phyloP scores from a whole-genome alignment of 2,888 invertebrate species.

The Patella ulyssiponensis region DNA sequence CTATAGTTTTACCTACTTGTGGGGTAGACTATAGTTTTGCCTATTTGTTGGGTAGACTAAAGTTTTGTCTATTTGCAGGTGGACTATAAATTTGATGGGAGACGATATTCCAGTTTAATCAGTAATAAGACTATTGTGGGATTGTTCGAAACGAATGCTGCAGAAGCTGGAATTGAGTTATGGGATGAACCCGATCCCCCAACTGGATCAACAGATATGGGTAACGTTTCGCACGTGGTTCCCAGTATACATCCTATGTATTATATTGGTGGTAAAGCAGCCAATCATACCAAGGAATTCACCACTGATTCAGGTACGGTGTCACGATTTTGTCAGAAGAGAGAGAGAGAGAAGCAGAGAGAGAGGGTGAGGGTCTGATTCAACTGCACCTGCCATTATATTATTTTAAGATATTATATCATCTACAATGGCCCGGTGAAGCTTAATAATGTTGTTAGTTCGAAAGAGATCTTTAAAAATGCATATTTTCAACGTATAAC shows the following conservation, averaged over 20 bases:
- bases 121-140: conserved; percentile 60
- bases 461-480: too few relatives aligned
- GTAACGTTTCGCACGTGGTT: conserved; percentile 67
- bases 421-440: too few relatives aligned
- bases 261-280: conserved; percentile 56
- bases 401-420: too few relatives aligned
- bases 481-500: too few relatives aligned
- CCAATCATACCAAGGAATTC: conserved; percentile 62
- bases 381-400: too few relatives aligned
- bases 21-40: conserved; percentile 52
- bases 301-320: conserved; percentile 55
- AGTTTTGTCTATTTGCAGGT: conserved; percentile 41
- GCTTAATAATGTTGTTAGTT: too few relatives aligned
- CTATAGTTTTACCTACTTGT: conserved; percentile 15
- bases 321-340: background rate
- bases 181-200: conserved; percentile 27
- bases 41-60: background rate
- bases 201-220: conserved; percentile 52
- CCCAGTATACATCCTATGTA: conserved; percentile 68
- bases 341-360: background rate
- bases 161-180: conserved; percentile 51
- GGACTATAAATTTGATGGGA: conserved; percentile 48
- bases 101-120: conserved; percentile 58
- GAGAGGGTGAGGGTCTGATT: too few relatives aligned
- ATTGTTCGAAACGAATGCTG: conserved; percentile 58